A percentile compares a stretch with the other conserved stretches of the same genome.
These are phyloP conservation scores for Lethenteron reissneri DNA, from an alignment of 2,113 vertebrate species.

Conservation along the genomic window DNA sequence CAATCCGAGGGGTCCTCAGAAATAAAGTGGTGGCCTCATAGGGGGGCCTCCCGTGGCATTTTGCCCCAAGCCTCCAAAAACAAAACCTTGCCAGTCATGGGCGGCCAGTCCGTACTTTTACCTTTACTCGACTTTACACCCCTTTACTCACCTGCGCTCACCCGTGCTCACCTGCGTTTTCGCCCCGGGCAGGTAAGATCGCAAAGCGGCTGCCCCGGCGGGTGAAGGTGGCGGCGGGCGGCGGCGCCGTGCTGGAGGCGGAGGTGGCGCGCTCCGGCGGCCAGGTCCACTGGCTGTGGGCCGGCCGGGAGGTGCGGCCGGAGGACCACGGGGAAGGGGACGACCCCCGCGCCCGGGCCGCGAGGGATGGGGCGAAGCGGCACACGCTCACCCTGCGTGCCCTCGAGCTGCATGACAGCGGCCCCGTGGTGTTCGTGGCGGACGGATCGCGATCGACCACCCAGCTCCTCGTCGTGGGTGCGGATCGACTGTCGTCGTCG, in stretches of 20 bases:
- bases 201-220: constrained; percentile 4
- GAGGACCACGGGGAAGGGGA: neutral
- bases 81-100: no score
- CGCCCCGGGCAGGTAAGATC: neutral
- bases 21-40: no score
- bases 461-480: constrained; percentile 1
- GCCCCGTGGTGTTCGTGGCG: neutral
- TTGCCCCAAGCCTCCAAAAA: no score
- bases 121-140: no score
- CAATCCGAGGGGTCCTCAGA: no score
- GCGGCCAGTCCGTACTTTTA: no score
- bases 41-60: no score
- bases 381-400: neutral
- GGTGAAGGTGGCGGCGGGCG: neutral
- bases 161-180: neutral
- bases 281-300: constrained; percentile 2
- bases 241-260: neutral
- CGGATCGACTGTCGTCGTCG: neutral
- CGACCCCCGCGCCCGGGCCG: neutral
- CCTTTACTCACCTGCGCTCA: no score
- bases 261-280: neutral
- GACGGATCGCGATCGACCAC: constrained; percentile 1
- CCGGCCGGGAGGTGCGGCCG: no score
- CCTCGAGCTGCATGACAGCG: neutral
- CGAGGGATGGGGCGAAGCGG: neutral